Evolutionary conservation across 2,888 invertebrate species (phyloP).

Genomic region (Trilocha varians): DNA sequence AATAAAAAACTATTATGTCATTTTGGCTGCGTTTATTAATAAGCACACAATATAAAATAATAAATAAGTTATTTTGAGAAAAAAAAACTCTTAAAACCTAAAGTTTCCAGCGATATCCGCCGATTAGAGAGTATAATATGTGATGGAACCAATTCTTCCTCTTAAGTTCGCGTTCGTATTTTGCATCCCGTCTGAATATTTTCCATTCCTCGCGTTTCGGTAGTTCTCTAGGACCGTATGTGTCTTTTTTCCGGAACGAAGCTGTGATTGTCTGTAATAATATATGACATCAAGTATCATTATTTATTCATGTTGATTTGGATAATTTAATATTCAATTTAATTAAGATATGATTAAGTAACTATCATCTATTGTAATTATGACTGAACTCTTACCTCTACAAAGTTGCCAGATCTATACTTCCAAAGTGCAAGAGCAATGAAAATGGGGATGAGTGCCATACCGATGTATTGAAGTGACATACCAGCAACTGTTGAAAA

Average conservation of each 20-base stretch:
- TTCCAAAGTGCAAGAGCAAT: constrained; percentile 45
- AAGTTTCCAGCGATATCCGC: constrained; percentile 37
- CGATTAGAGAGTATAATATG: constrained; percentile 38
- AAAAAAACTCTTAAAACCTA: constrained; percentile 6
- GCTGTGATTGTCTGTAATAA: constrained; percentile 51
- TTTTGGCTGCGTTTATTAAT: background rate
- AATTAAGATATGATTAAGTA: too few relatives aligned
- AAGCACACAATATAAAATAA: background rate
- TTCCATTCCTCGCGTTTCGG: constrained; percentile 71
- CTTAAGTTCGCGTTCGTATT: constrained; percentile 38
- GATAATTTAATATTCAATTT: too few relatives aligned
- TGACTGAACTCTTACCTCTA: constrained; percentile 28
- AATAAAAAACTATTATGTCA: background rate
- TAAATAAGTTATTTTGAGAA: background rate
- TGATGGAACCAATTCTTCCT: constrained; percentile 55
- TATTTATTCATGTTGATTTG: too few relatives aligned
- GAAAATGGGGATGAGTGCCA: constrained; percentile 51
- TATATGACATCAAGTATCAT: too few relatives aligned
- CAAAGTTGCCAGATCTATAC: constrained; percentile 34
- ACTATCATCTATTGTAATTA: background rate
- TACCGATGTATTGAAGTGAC: constrained; percentile 50
- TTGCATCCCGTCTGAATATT: constrained; percentile 65
- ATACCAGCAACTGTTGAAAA: constrained; percentile 53
- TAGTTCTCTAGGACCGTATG: constrained; percentile 67
- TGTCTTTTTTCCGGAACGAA: constrained; percentile 56